Evolutionary conservation across 2,888 invertebrate genomes (phyloP), one percentile per base, ranked within the genome.

Genomic region (Lithophane socia): DNA sequence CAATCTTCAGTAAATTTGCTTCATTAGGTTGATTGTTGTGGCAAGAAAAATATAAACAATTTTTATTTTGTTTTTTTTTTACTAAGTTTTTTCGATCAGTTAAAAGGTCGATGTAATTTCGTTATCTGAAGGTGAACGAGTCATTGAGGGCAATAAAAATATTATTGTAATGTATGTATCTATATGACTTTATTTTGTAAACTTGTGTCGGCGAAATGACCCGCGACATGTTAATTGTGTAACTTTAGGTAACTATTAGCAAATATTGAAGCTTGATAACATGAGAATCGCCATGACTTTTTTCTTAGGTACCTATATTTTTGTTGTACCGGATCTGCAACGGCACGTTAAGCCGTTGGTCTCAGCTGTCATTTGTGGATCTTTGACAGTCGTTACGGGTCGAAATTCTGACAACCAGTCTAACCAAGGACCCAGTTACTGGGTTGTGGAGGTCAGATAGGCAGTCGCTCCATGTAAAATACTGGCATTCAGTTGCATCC

Each of bases 51-150:
- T 9, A 29, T 37, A 61, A 37, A 61, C 10, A 61, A 60, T 29
- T 29, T 29, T 24, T 12, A 1, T 58, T 54, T 66, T 47, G 29
- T 77, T 74, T 60, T 60, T 58, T 58, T 58, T 24, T 58, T 7
- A 58, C 12, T 29, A 42, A 61, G 52, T 4, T 44, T n/a, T 68
- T 12, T 58, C 2, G 10, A 7, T 37, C 42, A 52, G 54, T 70
- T 56, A 60, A 49, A 65, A 80, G 75, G 77, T 85, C 71, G 63
- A 65, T 56, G 66, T 76, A 61, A 75, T 85, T 64, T 74, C 71
- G 52, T 42, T 58, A 77, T 61, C 68, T 75, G 49, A 64, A 73
- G 85, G 77, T 82, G 64, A 68, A 24, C 3, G 12, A 77, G 71
- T 77, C n/a, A 79, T 70, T 13, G n/a, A 60, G 24, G 58, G 65